Evolutionary conservation across 2,113 vertebrate genomes (phyloP), one percentile per base, ranked within the genome.

Genomic region (Pyrgilauda ruficollis): DNA sequence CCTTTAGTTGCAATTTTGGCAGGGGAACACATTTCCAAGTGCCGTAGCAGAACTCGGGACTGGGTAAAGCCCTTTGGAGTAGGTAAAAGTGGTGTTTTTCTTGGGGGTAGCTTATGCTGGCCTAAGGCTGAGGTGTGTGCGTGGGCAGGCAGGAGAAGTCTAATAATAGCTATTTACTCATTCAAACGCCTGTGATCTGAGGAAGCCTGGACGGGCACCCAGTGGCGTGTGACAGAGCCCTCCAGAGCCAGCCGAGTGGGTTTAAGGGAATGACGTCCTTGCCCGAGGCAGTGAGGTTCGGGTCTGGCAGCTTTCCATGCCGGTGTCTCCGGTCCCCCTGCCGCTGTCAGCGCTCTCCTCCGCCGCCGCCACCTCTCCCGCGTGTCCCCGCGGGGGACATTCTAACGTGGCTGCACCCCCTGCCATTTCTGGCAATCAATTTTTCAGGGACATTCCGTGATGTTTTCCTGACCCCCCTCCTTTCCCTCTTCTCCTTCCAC

Each of bases 161-260:
- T 94, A 95, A 90, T 95, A 95, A 97, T 94, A 95, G 79, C 88
- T 61, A 64, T 94, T 96, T 94, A 89, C 86, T 92, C 79, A 72
- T 87, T 92, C 69, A 78, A 27, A 84, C 0, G 77, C 80, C 81
- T 82, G 83, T 91, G 84, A 94, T 91, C 80, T 92, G 59, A 86
- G 85, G 81, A 92, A 37, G 72, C 67, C 73, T 86, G 85, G 94
- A 86, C 33, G 53, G 63, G 74, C 94, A 92, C 61, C 81, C 94
- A 35, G 44, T 89, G 64, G 87, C 24, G 39, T 89, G 89, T 94
- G 87, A 83, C 63, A 95, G 89, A 86, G 61, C 79, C 84, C 89
- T 93, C 69, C 18, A 9, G 94, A 94, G 95, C 43, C 27, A 93
- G 30, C 0, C 2, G 83, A 91, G 85, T 87, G 68, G 88, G 85